phyloP scores from a whole-genome alignment of 37 sponge, comb jelly and placozoan genomes.

The Hexactinellida sp. region DNA sequence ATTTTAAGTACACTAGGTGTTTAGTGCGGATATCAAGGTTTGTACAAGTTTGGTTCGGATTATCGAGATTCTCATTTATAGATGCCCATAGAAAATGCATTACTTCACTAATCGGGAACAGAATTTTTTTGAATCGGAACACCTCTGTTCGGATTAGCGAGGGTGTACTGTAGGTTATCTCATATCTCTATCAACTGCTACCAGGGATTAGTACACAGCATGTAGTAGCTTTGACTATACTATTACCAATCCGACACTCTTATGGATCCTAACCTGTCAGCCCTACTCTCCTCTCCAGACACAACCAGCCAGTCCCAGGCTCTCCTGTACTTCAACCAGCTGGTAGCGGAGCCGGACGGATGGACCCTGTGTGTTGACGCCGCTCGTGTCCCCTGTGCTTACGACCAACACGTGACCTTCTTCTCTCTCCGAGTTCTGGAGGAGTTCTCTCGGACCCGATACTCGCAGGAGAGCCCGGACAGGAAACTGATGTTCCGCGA shows the following conservation, averaged over 20 bases:
- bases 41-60: no score
- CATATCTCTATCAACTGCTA: no score
- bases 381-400: constrained; percentile 33
- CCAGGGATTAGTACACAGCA: no score
- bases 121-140: no score
- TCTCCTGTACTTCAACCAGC: constrained; percentile 47
- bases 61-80: no score
- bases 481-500: neutral
- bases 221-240: no score
- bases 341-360: constrained; percentile 36
- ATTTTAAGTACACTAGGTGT: no score
- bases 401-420: constrained; percentile 42
- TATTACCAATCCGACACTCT: neutral
- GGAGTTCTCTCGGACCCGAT: constrained; percentile 29
- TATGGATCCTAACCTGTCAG: neutral
- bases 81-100: no score
- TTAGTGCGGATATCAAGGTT: no score
- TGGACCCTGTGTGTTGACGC: constrained; percentile 65
- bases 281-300: constrained; percentile 1
- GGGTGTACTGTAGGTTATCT: no score
- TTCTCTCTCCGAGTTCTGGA: constrained; percentile 71
- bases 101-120: no score
- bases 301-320: constrained; percentile 24
- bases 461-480: neutral
- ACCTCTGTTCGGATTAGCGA: no score